phyloP scores from a whole-genome alignment of 37 sponge, comb jelly and placozoan species.

The Sycon ciliatum region DNA sequence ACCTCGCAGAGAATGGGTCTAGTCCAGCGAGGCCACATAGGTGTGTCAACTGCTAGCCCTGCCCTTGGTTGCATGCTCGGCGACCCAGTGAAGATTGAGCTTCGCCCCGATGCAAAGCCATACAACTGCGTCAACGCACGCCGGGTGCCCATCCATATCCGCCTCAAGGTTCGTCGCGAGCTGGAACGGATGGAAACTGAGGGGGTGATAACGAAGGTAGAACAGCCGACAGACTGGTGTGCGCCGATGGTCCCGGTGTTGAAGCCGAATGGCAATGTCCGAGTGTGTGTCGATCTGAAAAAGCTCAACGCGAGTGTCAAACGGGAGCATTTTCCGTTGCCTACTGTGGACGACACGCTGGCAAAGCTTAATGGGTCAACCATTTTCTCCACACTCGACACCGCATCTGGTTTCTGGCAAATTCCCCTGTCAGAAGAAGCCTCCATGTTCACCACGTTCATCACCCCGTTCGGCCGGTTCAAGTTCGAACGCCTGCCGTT shows the following conservation, averaged over 20 bases:
- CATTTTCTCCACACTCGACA: constrained; percentile 11
- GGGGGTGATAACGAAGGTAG: constrained; percentile 28
- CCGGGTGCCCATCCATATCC: constrained; percentile 10
- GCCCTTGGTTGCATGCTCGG: no score
- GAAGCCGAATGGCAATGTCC: constrained; percentile 10
- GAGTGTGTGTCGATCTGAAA: constrained; percentile 20
- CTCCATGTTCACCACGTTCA: constrained; percentile 2
- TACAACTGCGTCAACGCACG: constrained; percentile 13
- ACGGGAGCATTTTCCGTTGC: constrained; percentile 15
- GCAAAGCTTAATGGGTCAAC: constrained; percentile 20
- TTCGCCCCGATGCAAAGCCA: constrained; percentile 1
- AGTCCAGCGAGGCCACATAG: no score
- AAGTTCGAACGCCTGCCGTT: no score
- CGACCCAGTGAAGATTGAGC: no score
- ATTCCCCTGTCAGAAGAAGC: constrained; percentile 20
- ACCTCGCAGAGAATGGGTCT: no score
- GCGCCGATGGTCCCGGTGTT: constrained; percentile 35
- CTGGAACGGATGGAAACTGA: constrained; percentile 20
- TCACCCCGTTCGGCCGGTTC: no score
- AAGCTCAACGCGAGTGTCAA: constrained; percentile 16
- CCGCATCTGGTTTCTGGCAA: constrained; percentile 31
- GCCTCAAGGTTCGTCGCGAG: background rate
- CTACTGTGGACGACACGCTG: constrained; percentile 24
- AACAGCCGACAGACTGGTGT: constrained; percentile 34
- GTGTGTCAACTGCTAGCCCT: no score